These are phyloP conservation scores for Coregonus ussuriensis DNA, from an alignment of 2,797 vertebrate genomes.

Conservation along the genomic window DNA sequence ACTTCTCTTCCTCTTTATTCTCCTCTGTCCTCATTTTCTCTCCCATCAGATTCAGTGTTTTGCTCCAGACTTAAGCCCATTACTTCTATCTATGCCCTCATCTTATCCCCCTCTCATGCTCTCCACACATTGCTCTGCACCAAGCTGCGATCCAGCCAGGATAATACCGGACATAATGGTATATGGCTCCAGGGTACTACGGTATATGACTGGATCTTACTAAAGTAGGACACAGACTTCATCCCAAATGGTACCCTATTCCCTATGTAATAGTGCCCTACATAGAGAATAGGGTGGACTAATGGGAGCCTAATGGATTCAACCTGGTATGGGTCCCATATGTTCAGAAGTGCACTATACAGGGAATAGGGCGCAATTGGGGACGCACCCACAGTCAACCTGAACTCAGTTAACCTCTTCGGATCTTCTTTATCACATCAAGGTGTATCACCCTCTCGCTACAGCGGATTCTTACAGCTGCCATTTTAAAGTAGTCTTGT, in stretches of 20 bases:
- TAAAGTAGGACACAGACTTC: neutral
- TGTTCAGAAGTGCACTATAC: too few species aligned
- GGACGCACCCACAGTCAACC: neutral
- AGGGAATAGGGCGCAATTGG: neutral
- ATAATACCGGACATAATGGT: neutral
- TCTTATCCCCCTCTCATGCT: neutral
- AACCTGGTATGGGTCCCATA: too few species aligned
- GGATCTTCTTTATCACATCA: neutral
- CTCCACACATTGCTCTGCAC: neutral
- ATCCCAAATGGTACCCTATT: too few species aligned
- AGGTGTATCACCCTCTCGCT: neutral
- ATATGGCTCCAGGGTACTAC: neutral
- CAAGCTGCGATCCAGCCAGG: neutral
- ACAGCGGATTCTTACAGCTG: neutral
- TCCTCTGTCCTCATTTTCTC: constrained; percentile 14
- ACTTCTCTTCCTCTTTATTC: constrained; percentile 18
- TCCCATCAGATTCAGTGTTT: neutral
- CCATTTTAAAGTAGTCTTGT: neutral
- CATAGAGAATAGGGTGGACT: too few species aligned
- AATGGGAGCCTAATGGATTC: too few species aligned
- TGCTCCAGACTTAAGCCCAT: constrained; percentile 1
- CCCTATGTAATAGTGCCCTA: too few species aligned
- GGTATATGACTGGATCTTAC: neutral
- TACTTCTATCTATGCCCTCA: constrained; percentile 2
- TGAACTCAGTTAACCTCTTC: neutral